Evolutionary conservation across 2,888 invertebrate genomes (phyloP).

Genomic region (Athalia circularis): DNA sequence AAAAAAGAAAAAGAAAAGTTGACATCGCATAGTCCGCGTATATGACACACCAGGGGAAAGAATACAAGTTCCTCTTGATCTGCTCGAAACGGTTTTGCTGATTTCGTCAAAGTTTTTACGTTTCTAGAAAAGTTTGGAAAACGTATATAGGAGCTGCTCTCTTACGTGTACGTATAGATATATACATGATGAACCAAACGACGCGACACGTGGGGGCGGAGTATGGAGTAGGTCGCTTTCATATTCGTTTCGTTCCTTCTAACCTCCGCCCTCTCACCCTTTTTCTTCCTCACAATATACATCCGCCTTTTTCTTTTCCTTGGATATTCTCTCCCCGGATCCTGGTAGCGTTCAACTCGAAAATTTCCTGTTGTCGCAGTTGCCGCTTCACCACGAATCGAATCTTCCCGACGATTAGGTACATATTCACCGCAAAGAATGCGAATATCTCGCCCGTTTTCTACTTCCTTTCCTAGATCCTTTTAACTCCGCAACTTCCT

Average conservation of each 20-base stretch:
- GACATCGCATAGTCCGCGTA: not conserved
- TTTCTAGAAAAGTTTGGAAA: constrained; percentile 36
- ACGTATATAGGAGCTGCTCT: constrained; percentile 4
- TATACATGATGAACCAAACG: constrained; percentile 6
- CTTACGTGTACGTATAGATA: constrained; percentile 2
- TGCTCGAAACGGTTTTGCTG: constrained; percentile 40
- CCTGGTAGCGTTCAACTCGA: constrained; percentile 36
- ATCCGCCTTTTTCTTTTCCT: no score
- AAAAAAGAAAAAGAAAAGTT: constrained; percentile 6
- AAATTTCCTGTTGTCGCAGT: constrained; percentile 43
- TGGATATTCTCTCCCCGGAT: not conserved
- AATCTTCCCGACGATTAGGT: constrained; percentile 46
- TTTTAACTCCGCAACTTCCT: constrained; percentile 23
- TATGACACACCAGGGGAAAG: constrained; percentile 10
- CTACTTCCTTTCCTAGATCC: constrained; percentile 1
- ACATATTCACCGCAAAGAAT: constrained; percentile 39
- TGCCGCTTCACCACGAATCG: constrained; percentile 40
- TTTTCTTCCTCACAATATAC: not conserved
- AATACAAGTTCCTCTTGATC: constrained; percentile 35
- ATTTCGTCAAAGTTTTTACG: constrained; percentile 44
- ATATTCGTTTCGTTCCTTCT: constrained; percentile 20
- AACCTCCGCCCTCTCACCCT: not conserved
- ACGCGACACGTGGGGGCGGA: constrained; percentile 12
- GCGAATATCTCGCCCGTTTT: constrained; percentile 34
- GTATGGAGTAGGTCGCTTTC: constrained; percentile 20